A percentile compares a stretch with the other conserved stretches of the same genome.
Conservation (phyloP, 2,797 vertebrate genomes). For the Fistularia tabacaria region DNA sequence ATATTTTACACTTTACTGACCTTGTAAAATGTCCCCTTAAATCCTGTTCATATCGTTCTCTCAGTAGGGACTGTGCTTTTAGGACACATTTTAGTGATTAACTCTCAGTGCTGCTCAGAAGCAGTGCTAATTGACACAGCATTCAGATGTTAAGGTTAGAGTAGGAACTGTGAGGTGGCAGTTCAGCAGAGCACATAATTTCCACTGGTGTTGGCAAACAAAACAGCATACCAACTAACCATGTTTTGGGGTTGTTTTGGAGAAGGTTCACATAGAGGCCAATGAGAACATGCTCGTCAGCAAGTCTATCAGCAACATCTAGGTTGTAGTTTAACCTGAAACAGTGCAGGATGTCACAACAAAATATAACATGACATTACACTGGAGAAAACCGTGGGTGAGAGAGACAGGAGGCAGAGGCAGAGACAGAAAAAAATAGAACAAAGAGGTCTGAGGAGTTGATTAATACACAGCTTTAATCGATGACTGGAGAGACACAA, state of each 20-base stretch:
- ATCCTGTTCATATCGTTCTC: no score
- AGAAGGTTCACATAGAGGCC: slow-evolving; percentile 96
- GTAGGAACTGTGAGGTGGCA: slow-evolving; percentile 19
- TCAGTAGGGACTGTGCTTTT: no score
- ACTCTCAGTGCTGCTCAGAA: no score
- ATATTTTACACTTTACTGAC: no score
- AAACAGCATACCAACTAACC: slow-evolving; percentile 89
- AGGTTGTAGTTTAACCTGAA: slow-evolving; percentile 97
- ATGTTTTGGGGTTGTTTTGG: slow-evolving; percentile 85
- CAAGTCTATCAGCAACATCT: slow-evolving; percentile 96
- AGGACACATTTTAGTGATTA: no score
- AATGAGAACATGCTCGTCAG: slow-evolving; percentile 98
- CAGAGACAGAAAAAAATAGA: slow-evolving; percentile 12
- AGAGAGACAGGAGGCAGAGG: slow-evolving; percentile 7
- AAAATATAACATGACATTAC: slow-evolving; percentile 50
- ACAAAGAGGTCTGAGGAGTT: slow-evolving; percentile 47
- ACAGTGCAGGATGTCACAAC: slow-evolving; percentile 72
- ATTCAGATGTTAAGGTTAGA: slow-evolving; percentile 28
- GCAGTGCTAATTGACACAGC: slow-evolving; percentile 1
- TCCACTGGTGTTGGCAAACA: slow-evolving; percentile 51
- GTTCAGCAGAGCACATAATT: slow-evolving; percentile 38
- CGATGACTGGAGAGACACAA: slow-evolving; percentile 65
- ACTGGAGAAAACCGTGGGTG: slow-evolving; percentile 47
- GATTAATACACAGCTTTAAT: slow-evolving; percentile 62
- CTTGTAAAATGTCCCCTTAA: no score